A percentile compares a stretch with the other conserved stretches of the same genome.
Conservation (phyloP, 2,797 vertebrate species). For the Rhinichthys osculus region DNA sequence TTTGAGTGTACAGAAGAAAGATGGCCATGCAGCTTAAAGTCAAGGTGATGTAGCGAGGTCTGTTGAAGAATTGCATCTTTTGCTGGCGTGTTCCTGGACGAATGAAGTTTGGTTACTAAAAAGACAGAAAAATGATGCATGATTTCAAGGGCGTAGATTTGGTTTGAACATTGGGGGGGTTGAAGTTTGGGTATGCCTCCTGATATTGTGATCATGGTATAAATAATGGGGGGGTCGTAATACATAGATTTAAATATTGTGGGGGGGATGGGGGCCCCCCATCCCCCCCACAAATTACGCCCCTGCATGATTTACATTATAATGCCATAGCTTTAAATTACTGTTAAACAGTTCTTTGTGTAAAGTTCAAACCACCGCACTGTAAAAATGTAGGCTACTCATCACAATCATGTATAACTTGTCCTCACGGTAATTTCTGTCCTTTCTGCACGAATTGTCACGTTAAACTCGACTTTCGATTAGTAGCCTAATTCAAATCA, state of each 20-base stretch:
- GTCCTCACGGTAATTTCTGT: background rate
- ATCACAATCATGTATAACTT: background rate
- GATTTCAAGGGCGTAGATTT: too few relatives aligned
- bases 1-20: constrained; percentile 5
- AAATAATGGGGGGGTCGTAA: too few relatives aligned
- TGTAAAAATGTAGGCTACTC: background rate
- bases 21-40: background rate
- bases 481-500: background rate
- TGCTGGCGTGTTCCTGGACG: background rate
- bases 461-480: background rate
- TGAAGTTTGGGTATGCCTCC: too few relatives aligned
- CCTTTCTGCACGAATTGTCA: background rate
- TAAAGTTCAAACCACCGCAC: background rate
- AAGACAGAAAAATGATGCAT: background rate
- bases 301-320: background rate
- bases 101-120: background rate
- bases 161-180: too few relatives aligned
- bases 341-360: background rate
- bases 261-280: too few relatives aligned
- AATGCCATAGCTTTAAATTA: background rate
- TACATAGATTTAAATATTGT: too few relatives aligned
- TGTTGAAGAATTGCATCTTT: background rate
- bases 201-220: too few relatives aligned
- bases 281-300: too few relatives aligned
- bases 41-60: background rate